Evolutionary conservation across 2,888 invertebrate species (phyloP).

Genomic region (Drosophila recens): DNA sequence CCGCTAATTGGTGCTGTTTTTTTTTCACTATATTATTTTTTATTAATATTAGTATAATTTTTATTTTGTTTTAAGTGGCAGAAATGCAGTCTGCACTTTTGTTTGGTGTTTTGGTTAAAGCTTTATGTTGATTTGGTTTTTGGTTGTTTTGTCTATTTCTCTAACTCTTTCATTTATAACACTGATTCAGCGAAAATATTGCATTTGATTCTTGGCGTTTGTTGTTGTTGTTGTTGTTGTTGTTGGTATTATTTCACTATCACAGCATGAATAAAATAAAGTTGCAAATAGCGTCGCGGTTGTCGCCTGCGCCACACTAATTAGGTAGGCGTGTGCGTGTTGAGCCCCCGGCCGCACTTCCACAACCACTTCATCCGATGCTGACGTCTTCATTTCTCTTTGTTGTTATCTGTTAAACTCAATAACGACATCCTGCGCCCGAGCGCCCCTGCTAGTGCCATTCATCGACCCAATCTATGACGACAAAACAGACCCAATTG

Average conservation of each 20-base stretch:
- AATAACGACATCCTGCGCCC: conserved; percentile 60
- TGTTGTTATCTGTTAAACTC: conserved; percentile 59
- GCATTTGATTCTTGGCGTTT: conserved; percentile 65
- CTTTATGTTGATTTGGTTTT: conserved; percentile 66
- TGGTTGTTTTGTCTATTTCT: conserved; percentile 50
- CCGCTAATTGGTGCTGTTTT: conserved; percentile 74
- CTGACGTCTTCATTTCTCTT: conserved; percentile 67
- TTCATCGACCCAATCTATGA: conserved; percentile 72
- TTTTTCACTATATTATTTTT: conserved; percentile 58
- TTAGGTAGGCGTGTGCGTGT: conserved; percentile 60
- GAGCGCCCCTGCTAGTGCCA: conserved; percentile 47
- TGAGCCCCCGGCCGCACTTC: conserved; percentile 56
- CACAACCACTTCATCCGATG: conserved; percentile 61
- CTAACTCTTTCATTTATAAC: conserved; percentile 25
- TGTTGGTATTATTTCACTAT: conserved; percentile 66
- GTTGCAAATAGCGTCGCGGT: conserved; percentile 51
- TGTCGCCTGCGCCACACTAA: conserved; percentile 59
- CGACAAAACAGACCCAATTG: conserved; percentile 63
- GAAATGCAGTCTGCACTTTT: conserved; percentile 32
- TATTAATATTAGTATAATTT: conserved; percentile 25
- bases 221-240: conserved; percentile 52
- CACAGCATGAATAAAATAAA: conserved; percentile 74
- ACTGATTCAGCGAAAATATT: conserved; percentile 65
- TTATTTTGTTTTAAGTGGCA: conserved; percentile 28
- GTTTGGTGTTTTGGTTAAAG: conserved; percentile 76